These are phyloP conservation scores for Enteromius anoplus DNA, from an alignment of 2,797 vertebrate genomes.

Conservation along the genomic window DNA sequence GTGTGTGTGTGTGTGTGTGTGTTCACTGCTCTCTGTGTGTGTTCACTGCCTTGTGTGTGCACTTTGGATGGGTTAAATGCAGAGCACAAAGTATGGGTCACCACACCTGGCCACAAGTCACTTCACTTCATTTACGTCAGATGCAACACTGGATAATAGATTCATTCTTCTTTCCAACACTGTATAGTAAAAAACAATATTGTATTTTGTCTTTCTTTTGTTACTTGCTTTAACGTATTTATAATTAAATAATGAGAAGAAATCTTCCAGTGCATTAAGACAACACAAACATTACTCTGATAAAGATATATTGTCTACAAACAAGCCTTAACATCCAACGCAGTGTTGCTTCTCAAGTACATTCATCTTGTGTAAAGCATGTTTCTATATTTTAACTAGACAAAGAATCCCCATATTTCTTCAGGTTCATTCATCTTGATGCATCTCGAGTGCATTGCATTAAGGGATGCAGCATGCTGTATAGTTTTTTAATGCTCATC, in stretches of 20 bases:
- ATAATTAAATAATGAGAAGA: neutral
- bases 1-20: too few species aligned
- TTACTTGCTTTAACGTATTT: neutral
- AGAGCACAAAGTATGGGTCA: too few species aligned
- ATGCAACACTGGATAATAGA: too few species aligned
- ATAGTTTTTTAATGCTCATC: neutral
- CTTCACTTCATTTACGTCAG: too few species aligned
- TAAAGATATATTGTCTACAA: neutral
- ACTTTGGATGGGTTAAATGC: too few species aligned
- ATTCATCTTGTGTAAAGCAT: neutral
- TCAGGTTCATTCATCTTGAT: neutral
- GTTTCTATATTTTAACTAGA: neutral
- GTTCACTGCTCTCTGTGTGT: too few species aligned
- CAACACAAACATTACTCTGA: neutral
- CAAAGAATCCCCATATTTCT: conserved; percentile 1
- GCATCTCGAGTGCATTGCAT: neutral
- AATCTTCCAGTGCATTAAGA: neutral
- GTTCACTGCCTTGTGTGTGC: too few species aligned
- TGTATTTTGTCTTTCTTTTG: too few species aligned
- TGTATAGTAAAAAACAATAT: neutral
- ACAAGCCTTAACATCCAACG: neutral
- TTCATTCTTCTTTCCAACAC: neutral
- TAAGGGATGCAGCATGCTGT: neutral
- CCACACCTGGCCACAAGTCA: too few species aligned
- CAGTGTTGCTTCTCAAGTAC: neutral